phyloP scores from a whole-genome alignment of 2,888 invertebrate genomes.

The Thecophora atra region DNA sequence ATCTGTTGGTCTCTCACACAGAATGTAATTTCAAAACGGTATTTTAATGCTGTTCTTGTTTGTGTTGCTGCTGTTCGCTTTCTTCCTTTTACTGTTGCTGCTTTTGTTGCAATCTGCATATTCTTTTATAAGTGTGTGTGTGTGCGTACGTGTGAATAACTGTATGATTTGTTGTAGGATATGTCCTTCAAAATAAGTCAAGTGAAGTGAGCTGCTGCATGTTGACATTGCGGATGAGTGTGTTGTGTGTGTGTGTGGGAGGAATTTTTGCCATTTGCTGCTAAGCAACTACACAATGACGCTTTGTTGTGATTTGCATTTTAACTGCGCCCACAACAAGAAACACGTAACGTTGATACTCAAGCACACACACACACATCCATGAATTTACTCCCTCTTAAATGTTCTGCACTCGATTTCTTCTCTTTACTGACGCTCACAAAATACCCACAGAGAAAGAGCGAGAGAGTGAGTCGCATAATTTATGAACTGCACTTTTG shows the following conservation, averaged over 20 bases:
- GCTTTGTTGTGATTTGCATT: slow-evolving; percentile 30
- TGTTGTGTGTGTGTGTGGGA: slow-evolving; percentile 1
- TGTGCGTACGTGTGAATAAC: background rate
- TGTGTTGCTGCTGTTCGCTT: background rate
- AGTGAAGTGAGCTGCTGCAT: slow-evolving; percentile 2
- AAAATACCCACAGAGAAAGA: too few species aligned
- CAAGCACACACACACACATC: slow-evolving; percentile 13
- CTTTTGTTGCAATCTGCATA: background rate
- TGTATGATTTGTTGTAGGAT: slow-evolving; percentile 3
- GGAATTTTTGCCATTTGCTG: slow-evolving; percentile 10
- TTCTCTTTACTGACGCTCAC: background rate
- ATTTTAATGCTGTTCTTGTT: slow-evolving; percentile 11
- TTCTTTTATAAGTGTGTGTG: background rate
- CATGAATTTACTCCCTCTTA: slow-evolving; percentile 5
- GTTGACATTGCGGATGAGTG: background rate
- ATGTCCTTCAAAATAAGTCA: slow-evolving; percentile 32
- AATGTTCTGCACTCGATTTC: background rate
- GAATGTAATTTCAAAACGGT: background rate
- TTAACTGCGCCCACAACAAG: slow-evolving; percentile 28
- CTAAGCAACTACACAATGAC: slow-evolving; percentile 13
- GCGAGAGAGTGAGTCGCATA: slow-evolving; percentile 9
- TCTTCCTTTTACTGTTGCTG: background rate
- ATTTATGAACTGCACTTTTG: slow-evolving; percentile 33
- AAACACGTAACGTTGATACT: slow-evolving; percentile 1
- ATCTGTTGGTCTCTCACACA: background rate